A percentile compares a stretch with the other conserved stretches of the same genome.
Evolutionary conservation across 1,140 invertebrate species (phyloP).

Genomic region (Callitettix versicolor): DNA sequence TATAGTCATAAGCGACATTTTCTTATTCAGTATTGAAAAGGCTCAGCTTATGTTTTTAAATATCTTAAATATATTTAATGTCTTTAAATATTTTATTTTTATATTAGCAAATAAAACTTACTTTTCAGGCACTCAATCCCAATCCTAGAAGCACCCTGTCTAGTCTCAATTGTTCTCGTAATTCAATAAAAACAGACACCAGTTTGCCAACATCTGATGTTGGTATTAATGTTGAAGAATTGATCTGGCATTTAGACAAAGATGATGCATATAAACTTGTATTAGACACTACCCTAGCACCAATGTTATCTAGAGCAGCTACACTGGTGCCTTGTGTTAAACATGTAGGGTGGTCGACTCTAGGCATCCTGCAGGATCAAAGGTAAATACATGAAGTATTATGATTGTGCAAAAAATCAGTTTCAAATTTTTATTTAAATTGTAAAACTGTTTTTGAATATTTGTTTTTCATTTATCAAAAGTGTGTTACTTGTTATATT

Average conservation of each 20-base stretch:
- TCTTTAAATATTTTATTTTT: too few relatives aligned
- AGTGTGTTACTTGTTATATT: too few relatives aligned
- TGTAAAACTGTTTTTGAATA: too few relatives aligned
- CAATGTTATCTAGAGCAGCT: background rate
- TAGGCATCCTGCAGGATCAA: background rate
- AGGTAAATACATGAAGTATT: background rate
- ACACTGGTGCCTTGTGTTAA: background rate
- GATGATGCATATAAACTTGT: conserved; percentile 1
- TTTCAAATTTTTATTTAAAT: too few relatives aligned
- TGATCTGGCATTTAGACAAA: background rate
- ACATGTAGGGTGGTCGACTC: conserved; percentile 2
- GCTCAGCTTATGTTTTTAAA: too few relatives aligned
- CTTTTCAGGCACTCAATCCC: background rate
- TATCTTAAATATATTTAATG: too few relatives aligned
- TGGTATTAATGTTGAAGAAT: background rate
- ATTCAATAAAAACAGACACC: background rate
- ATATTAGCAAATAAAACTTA: background rate
- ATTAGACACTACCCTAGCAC: background rate
- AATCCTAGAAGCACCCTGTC: background rate
- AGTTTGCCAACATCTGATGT: background rate
- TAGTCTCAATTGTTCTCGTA: background rate
- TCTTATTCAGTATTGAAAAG: too few relatives aligned
- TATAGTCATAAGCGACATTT: too few relatives aligned
- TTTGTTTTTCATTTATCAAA: too few relatives aligned
- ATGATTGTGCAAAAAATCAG: background rate